Percentiles rank a stretch among this genome's conserved stretches.
phyloP scores from a whole-genome alignment of 2,113 vertebrate genomes.

The Natator depressus region DNA sequence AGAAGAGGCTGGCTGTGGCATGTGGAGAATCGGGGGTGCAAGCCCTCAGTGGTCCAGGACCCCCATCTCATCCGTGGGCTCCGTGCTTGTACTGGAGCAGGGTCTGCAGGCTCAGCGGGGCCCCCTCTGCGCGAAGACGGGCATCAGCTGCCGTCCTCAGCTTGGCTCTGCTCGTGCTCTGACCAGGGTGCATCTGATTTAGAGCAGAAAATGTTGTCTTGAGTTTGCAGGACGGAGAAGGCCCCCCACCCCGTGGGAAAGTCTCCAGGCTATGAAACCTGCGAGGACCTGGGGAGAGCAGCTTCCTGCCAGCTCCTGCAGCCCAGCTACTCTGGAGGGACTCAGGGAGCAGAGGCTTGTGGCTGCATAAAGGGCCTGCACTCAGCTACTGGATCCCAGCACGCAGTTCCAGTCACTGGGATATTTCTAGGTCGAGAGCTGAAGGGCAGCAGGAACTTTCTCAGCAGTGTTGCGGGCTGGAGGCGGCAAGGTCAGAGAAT shows the following conservation, averaged over 20 bases:
- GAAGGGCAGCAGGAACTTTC: background rate
- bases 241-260: background rate
- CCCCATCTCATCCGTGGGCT: background rate
- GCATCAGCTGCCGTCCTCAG: background rate
- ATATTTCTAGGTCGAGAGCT: accelerated
- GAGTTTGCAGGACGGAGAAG: background rate
- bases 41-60: background rate
- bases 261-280: background rate
- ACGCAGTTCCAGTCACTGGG: background rate
- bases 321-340: no score
- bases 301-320: background rate
- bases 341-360: background rate
- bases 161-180: background rate
- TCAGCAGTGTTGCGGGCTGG: background rate
- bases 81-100: background rate
- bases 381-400: no score
- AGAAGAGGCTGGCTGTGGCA: background rate
- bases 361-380: background rate
- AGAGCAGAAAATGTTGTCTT: background rate
- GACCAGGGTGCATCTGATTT: background rate
- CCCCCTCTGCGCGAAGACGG: no score
- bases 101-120: background rate
- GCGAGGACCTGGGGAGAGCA: background rate
- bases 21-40: background rate
- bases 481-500: no score